These are phyloP conservation scores for Recurvirostra avosetta DNA, from an alignment of 2,113 vertebrate genomes.

Conservation along the genomic window DNA sequence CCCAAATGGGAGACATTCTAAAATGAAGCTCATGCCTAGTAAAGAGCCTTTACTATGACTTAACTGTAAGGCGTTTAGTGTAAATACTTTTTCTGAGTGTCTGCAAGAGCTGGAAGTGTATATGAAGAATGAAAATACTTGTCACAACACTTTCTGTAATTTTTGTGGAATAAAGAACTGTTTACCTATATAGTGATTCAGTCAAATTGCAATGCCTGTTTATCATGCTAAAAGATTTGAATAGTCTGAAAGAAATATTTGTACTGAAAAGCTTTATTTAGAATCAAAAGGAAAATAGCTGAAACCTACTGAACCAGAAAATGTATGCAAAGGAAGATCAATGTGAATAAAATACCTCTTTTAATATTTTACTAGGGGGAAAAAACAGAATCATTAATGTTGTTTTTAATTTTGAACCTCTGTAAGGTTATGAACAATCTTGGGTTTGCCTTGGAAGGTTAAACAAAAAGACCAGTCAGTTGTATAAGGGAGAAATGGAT, in stretches of 20 bases:
- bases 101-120: background rate
- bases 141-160: constrained; percentile 11
- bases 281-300: background rate
- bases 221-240: constrained; percentile 4
- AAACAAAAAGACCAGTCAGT: background rate
- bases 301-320: constrained; percentile 8
- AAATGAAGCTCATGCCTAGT: background rate
- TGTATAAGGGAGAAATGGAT: background rate
- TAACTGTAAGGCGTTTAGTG: background rate
- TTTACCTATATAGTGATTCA: background rate
- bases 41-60: background rate
- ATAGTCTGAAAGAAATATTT: constrained; percentile 16
- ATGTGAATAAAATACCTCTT: constrained; percentile 8
- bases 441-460: background rate
- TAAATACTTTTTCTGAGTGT: background rate
- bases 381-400: background rate
- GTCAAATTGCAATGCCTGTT: background rate
- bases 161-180: constrained; percentile 1
- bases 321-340: constrained; percentile 6
- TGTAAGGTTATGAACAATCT: background rate
- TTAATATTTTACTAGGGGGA: background rate
- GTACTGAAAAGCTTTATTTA: background rate
- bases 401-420: background rate
- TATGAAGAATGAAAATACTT: constrained; percentile 1
- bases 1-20: background rate